phyloP scores from a whole-genome alignment of 2,797 vertebrate genomes.

The Hephaestus fuliginosus region DNA sequence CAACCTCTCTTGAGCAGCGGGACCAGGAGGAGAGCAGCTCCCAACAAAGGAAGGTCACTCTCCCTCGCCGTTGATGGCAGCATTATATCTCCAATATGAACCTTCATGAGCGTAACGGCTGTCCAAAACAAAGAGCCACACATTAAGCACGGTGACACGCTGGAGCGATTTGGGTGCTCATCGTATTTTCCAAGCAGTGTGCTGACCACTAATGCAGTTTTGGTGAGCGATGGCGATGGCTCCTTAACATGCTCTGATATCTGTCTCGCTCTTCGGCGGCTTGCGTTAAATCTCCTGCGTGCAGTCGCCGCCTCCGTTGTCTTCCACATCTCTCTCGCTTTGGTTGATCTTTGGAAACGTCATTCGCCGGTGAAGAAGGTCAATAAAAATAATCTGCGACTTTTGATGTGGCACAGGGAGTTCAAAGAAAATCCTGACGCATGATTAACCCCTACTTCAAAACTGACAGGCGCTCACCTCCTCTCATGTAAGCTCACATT shows the following conservation, averaged over 20 bases:
- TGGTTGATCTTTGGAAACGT: slow-evolving; percentile 36
- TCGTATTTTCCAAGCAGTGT: slow-evolving; percentile 31
- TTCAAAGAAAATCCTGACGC: slow-evolving; percentile 43
- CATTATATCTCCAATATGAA: slow-evolving; percentile 69
- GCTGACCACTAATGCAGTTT: slow-evolving; percentile 40
- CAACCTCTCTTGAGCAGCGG: slow-evolving; percentile 40
- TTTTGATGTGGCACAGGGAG: slow-evolving; percentile 28
- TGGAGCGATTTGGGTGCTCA: slow-evolving; percentile 15
- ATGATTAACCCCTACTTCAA: slow-evolving; percentile 65
- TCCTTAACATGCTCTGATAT: slow-evolving; percentile 23
- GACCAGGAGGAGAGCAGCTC: slow-evolving; percentile 54
- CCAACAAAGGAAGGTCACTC: slow-evolving; percentile 81
- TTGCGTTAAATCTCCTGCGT: slow-evolving; percentile 13
- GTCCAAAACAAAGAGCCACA: slow-evolving; percentile 57
- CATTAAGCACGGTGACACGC: slow-evolving; percentile 51
- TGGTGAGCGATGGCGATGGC: slow-evolving; percentile 29
- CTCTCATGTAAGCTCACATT: slow-evolving; percentile 62
- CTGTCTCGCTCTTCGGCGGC: slow-evolving; percentile 26
- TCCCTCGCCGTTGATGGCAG: slow-evolving; percentile 55
- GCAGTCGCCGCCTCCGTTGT: slow-evolving; percentile 5
- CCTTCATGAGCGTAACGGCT: slow-evolving; percentile 54
- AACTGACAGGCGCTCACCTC: slow-evolving; percentile 52
- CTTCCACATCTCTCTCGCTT: slow-evolving; percentile 12
- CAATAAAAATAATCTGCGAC: slow-evolving; percentile 26
- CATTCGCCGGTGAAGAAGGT: slow-evolving; percentile 38